phyloP scores from a whole-genome alignment of 2,113 vertebrate genomes.

The Corythornis vintsioides region DNA sequence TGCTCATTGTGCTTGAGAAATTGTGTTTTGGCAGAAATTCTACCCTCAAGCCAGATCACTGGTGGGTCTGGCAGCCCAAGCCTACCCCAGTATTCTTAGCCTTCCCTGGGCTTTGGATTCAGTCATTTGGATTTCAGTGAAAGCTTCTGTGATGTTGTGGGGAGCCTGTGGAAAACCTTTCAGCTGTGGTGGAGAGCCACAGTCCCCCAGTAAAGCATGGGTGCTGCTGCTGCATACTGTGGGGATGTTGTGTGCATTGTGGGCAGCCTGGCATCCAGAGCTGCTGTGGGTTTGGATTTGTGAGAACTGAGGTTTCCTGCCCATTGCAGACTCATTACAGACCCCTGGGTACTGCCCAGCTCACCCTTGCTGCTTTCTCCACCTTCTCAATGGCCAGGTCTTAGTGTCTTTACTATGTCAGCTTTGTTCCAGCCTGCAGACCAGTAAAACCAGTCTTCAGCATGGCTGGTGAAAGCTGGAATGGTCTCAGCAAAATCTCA shows the following conservation, averaged over 20 bases:
- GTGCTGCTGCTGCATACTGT: neutral
- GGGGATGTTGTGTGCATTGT: rapidly evolving
- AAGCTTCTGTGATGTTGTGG: neutral
- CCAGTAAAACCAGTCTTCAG: neutral
- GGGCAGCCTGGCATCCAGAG: neutral
- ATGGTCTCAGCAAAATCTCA: neutral
- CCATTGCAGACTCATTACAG: rapidly evolving
- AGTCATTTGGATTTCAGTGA: neutral
- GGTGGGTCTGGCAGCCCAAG: rapidly evolving
- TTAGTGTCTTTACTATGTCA: rapidly evolving
- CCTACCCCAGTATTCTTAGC: rapidly evolving
- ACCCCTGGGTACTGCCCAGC: neutral
- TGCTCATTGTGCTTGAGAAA: neutral
- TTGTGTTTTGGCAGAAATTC: neutral
- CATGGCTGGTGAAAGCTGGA: neutral
- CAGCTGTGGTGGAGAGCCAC: neutral
- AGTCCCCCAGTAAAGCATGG: rapidly evolving
- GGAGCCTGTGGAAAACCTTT: neutral
- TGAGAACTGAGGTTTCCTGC: rapidly evolving
- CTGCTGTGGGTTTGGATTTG: neutral
- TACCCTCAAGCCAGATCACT: neutral
- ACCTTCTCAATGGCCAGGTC: neutral
- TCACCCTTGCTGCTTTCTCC: neutral
- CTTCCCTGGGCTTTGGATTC: neutral
- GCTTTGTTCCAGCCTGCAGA: neutral